A percentile compares a stretch with the other conserved stretches of the same genome.
Evolutionary conservation across 2,888 invertebrate genomes (phyloP).

Genomic region (Tetrapedia diversipes): DNA sequence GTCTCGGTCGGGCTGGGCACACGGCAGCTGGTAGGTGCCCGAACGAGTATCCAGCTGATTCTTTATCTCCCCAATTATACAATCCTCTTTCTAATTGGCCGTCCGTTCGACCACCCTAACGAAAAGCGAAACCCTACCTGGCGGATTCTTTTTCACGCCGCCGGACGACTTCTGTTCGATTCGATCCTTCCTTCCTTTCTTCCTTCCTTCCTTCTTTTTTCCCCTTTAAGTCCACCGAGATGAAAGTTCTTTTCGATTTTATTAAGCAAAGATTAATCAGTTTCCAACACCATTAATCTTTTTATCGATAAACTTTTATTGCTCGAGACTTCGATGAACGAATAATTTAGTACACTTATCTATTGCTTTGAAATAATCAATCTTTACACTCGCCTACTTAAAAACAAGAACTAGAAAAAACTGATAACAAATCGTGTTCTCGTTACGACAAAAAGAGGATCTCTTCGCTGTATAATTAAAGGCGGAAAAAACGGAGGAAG

Average conservation of each 20-base stretch:
- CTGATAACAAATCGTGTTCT: no score
- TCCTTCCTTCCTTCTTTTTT: neutral
- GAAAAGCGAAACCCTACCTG: slow-evolving; percentile 57
- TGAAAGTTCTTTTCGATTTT: neutral
- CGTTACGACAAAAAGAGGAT: neutral
- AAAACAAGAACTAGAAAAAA: no score
- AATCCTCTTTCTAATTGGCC: slow-evolving; percentile 79
- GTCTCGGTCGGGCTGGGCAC: slow-evolving; percentile 16
- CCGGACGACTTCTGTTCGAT: slow-evolving; percentile 46
- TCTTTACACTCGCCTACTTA: no score
- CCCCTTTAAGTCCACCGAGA: neutral
- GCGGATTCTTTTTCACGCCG: slow-evolving; percentile 62
- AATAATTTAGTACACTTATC: no score
- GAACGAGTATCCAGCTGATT: slow-evolving; percentile 79
- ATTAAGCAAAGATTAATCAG: neutral
- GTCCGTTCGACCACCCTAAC: slow-evolving; percentile 67
- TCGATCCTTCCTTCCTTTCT: neutral
- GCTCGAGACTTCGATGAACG: no score
- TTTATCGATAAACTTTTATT: no score
- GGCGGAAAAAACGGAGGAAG: neutral
- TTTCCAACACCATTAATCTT: neutral
- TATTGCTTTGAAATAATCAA: no score
- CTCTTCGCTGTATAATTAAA: no score
- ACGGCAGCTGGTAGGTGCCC: slow-evolving; percentile 80
- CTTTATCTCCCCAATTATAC: slow-evolving; percentile 81